phyloP scores from a whole-genome alignment of 2,113 vertebrate genomes.

The Passerina amoena region DNA sequence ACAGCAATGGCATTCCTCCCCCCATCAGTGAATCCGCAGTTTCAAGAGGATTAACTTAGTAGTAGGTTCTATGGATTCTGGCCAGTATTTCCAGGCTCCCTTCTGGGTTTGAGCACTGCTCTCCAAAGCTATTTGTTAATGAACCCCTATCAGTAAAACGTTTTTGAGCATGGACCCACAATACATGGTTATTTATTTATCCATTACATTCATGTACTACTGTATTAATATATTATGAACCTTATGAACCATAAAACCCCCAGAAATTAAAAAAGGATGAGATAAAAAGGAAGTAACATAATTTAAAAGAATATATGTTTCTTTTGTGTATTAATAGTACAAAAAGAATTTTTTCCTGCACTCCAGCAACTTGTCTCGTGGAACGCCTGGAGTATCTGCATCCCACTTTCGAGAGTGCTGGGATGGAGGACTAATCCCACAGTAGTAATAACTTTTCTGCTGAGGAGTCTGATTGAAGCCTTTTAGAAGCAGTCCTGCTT shows the following conservation, averaged over 20 bases:
- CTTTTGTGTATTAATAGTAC: not conserved
- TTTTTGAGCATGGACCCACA: not conserved
- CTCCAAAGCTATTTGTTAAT: not conserved
- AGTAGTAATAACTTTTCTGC: not conserved
- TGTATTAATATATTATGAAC: not conserved
- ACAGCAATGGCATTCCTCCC: not conserved
- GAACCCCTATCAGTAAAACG: not conserved
- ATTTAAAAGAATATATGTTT: not conserved
- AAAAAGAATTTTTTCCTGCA: not conserved
- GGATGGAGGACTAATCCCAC: not conserved
- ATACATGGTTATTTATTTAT: not conserved
- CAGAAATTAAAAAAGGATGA: not conserved
- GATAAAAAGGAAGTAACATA: not conserved
- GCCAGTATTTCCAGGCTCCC: not conserved
- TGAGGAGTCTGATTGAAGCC: not conserved
- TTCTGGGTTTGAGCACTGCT: not conserved
- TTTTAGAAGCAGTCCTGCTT: not conserved
- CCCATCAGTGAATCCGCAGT: not conserved
- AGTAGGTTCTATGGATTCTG: not conserved
- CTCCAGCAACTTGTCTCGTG: accelerated
- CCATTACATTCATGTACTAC: not conserved
- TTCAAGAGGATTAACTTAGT: not conserved
- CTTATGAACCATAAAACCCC: not conserved
- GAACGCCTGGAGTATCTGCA: accelerated
- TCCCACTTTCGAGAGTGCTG: not conserved